These are phyloP conservation scores for Zhuqinia jingwanae DNA, from an alignment of 2,888 invertebrate species.

Conservation along the genomic window DNA sequence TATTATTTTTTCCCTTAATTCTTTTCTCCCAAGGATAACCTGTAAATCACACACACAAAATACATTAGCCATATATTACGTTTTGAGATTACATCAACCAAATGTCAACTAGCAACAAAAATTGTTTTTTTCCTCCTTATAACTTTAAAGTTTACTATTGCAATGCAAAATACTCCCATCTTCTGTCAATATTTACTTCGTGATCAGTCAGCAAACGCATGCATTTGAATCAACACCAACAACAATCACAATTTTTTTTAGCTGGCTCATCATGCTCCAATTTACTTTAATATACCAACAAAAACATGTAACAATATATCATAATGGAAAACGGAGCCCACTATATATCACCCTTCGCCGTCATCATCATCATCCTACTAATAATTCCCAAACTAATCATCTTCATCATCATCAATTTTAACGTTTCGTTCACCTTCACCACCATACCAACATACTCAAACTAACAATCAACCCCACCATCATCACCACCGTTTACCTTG, in stretches of 20 bases:
- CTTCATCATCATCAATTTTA: not conserved
- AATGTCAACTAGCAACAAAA: constrained; percentile 2
- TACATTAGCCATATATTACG: not conserved
- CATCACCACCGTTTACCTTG: not conserved
- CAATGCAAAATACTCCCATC: constrained; percentile 41
- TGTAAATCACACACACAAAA: constrained; percentile 52
- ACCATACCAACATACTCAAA: not conserved
- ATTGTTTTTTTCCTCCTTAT: not conserved
- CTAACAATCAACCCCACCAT: too few relatives aligned
- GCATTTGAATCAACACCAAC: not conserved
- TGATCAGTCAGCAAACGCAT: too few relatives aligned
- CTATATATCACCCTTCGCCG: not conserved
- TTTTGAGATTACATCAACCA: not conserved
- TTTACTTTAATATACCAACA: constrained; percentile 29
- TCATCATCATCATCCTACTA: not conserved
- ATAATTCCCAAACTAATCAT: not conserved
- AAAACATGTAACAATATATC: constrained; percentile 9
- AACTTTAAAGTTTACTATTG: not conserved
- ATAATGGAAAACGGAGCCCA: constrained; percentile 23
- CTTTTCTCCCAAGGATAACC: constrained; percentile 34
- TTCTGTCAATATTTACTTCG: constrained; percentile 32
- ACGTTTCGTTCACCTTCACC: not conserved
- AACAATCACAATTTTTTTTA: constrained; percentile 15
- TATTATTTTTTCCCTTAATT: constrained; percentile 14
- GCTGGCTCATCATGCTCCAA: constrained; percentile 51